Base-by-base conservation (phyloP, 2,888 invertebrate genomes). In the Eulithis testata region DNA sequence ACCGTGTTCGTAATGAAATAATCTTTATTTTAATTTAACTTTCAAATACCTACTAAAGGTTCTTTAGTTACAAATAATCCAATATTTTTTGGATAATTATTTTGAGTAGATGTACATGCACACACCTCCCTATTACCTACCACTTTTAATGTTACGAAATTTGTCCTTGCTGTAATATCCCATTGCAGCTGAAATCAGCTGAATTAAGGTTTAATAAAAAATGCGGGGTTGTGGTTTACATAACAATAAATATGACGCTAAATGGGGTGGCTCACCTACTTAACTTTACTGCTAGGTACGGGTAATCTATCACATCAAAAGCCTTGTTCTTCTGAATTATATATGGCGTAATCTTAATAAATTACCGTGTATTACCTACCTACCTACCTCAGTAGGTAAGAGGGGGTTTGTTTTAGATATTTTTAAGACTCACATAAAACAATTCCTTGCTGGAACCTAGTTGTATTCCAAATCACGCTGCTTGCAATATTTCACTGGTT, bases 391-490 rank as follows among this genome's bases (percentile, higher is more conserved):
- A 21, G 6, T 47, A 3, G n/a, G 8, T 21, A 21, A 21, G 4
- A 9, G 49, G 40, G 27, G 51, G 50, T 31, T 12, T 55, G 37
- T 52, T 60, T 55, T 51, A 27, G 27, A 57, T 14, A 36, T 36
- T 21, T 43, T 12, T 9, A 37, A 12, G n/a, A 60, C 65, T 65
- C 1, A 62, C 58, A 44, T 61, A 44, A 40, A 61, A 47, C 43
- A 51, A 54, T 60, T 44, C 49, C 31, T 14, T 53, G 12, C 5
- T 27, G 14, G 44, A 37, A 21, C 21, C 21, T 21, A 50, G 49
- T 21, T 27, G 27, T 53, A n/a, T 49, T 53, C 44, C 52, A 31
- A 12, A 21, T 21, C 21, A 45, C 27, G 31, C 40, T 31, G 50
- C 40, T 14, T n/a, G 31, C 31, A 31, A 4, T 11, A 9, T 45